These are phyloP conservation scores for Vanessa tameamea DNA, from an alignment of 1,140 invertebrate genomes.

Conservation along the genomic window DNA sequence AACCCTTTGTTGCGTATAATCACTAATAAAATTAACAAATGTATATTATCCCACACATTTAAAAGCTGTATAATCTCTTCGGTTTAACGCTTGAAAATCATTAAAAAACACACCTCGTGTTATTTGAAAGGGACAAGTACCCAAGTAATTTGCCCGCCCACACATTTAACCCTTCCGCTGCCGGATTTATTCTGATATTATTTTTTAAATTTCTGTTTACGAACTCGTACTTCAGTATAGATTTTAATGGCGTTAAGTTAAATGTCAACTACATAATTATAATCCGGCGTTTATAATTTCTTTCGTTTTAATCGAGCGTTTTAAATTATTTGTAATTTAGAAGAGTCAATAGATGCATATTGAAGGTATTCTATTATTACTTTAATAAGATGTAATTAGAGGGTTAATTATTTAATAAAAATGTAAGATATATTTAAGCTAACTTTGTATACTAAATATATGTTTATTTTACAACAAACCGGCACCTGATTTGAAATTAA, in stretches of 20 bases:
- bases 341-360: no score
- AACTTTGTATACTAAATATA: no score
- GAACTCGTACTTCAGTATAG: background rate
- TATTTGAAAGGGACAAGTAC: constrained; percentile 1
- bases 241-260: constrained; percentile 1
- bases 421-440: no score
- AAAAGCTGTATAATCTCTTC: background rate
- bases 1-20: no score
- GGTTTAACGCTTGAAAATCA: constrained; percentile 2
- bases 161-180: background rate
- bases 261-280: constrained; percentile 11
- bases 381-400: no score
- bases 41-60: background rate
- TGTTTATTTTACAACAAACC: no score
- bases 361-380: no score
- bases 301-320: no score
- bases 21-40: background rate
- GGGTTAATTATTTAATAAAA: no score
- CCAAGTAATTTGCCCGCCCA: background rate
- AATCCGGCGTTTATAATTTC: background rate
- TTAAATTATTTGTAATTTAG: no score
- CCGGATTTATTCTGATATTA: background rate
- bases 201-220: background rate
- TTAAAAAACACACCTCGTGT: constrained; percentile 7
- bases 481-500: no score